Conservation (phyloP, 2,113 vertebrate genomes). For the Mellivora capensis region DNA sequence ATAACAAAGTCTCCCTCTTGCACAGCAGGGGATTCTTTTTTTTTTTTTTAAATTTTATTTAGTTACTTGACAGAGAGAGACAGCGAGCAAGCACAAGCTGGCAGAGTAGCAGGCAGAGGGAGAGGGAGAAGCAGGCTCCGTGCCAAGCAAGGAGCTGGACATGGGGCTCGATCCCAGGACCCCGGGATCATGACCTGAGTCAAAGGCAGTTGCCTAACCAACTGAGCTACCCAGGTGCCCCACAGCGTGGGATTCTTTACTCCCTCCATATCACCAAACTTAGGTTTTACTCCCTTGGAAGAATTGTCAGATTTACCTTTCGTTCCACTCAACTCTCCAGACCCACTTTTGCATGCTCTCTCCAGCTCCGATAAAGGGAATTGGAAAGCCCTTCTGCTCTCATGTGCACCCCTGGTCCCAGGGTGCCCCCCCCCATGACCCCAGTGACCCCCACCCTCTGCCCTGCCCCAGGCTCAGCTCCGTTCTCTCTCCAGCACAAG, state of each 20-base stretch:
- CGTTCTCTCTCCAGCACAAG: neutral
- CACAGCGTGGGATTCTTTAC: neutral
- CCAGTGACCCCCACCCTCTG: neutral
- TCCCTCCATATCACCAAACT: neutral
- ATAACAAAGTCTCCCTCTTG: neutral
- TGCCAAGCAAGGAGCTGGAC: no score
- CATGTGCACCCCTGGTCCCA: fast-evolving
- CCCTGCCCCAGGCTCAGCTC: neutral
- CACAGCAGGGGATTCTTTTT: neutral
- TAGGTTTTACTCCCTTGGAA: neutral
- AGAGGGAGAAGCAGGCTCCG: no score
- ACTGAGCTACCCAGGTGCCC: no score
- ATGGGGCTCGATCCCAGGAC: no score
- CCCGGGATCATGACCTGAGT: no score
- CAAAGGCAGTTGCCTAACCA: no score
- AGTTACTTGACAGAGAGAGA: no score
- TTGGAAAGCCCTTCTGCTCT: neutral
- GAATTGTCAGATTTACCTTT: neutral
- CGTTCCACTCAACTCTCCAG: neutral
- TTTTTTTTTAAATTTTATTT: no score
- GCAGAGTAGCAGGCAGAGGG: no score
- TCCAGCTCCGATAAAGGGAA: neutral
- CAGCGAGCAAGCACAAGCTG: no score
- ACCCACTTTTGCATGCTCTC: neutral
- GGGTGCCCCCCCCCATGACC: neutral